Conservation (phyloP, 37 sponge, comb jelly and placozoan genomes). For the Bolinopsis microptera region DNA sequence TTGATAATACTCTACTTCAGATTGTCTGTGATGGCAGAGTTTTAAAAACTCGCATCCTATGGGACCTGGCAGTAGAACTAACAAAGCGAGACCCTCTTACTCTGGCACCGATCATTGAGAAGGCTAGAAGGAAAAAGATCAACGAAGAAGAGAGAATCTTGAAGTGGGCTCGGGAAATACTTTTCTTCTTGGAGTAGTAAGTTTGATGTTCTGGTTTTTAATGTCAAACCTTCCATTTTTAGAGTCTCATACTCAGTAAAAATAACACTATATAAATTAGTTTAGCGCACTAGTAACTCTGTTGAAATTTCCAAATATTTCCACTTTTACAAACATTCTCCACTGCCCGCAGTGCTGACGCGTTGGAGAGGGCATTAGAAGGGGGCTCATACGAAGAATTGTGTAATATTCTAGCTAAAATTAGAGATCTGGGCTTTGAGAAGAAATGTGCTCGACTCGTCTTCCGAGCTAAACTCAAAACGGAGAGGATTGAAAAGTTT, state of each 20-base stretch:
- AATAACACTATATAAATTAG: too few relatives aligned
- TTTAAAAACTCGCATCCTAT: conserved; percentile 25
- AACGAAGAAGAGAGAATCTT: conserved; percentile 56
- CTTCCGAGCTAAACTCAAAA: conserved; percentile 25
- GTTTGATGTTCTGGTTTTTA: not conserved
- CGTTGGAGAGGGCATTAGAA: conserved; percentile 14
- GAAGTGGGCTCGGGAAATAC: conserved; percentile 59
- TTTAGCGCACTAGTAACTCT: too few relatives aligned
- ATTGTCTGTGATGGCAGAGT: conserved; percentile 39
- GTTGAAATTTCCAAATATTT: too few relatives aligned
- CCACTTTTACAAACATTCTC: too few relatives aligned
- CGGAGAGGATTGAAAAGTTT: conserved; percentile 41
- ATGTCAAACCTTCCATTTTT: too few relatives aligned
- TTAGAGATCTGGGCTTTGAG: conserved; percentile 28
- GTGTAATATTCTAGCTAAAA: conserved; percentile 40
- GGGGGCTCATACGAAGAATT: conserved; percentile 26
- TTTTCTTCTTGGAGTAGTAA: conserved; percentile 20
- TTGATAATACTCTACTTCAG: too few relatives aligned
- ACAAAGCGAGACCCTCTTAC: conserved; percentile 60
- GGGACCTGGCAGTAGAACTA: conserved; percentile 55
- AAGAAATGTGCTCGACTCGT: conserved; percentile 60
- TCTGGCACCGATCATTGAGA: conserved; percentile 59
- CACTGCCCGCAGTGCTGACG: not conserved
- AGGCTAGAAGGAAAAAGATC: conserved; percentile 44
- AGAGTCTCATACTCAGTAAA: too few relatives aligned